phyloP scores from a whole-genome alignment of 2,888 invertebrate genomes.

The Lamellibrachia satsuma region DNA sequence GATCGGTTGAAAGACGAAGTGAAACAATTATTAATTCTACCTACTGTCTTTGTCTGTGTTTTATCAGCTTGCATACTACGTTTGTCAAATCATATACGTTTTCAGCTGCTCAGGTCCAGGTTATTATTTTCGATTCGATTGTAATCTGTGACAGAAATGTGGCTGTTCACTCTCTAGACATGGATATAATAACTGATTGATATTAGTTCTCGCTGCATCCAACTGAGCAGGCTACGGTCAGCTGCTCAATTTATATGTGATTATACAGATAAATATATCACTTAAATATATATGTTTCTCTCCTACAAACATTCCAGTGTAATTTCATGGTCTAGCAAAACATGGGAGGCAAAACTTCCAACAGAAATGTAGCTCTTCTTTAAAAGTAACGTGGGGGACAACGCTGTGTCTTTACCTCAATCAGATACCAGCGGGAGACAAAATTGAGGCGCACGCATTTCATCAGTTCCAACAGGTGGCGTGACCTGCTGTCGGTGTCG shows the following conservation, averaged over 20 bases:
- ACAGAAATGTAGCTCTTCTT: neutral
- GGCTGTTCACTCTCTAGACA: too few relatives aligned
- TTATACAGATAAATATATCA: neutral
- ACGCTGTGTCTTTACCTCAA: constrained; percentile 36
- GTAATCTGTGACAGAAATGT: too few relatives aligned
- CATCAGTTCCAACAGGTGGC: constrained; percentile 38
- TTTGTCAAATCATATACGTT: too few relatives aligned
- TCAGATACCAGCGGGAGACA: constrained; percentile 45
- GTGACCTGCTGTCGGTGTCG: constrained; percentile 47
- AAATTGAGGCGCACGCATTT: constrained; percentile 42
- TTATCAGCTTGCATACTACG: too few relatives aligned
- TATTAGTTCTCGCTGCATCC: too few relatives aligned
- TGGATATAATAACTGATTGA: too few relatives aligned
- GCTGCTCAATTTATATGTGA: neutral
- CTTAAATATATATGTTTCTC: neutral
- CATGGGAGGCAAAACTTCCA: neutral
- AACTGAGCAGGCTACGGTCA: neutral
- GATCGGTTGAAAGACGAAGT: too few relatives aligned
- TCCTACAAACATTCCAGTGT: neutral
- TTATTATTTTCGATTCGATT: too few relatives aligned
- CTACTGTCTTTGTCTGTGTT: too few relatives aligned
- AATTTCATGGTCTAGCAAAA: neutral
- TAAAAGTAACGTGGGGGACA: neutral
- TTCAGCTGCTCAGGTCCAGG: too few relatives aligned
- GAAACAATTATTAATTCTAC: too few relatives aligned